These are phyloP conservation scores for Anarrhichthys ocellatus DNA, from an alignment of 2,113 vertebrate species.

Conservation along the genomic window DNA sequence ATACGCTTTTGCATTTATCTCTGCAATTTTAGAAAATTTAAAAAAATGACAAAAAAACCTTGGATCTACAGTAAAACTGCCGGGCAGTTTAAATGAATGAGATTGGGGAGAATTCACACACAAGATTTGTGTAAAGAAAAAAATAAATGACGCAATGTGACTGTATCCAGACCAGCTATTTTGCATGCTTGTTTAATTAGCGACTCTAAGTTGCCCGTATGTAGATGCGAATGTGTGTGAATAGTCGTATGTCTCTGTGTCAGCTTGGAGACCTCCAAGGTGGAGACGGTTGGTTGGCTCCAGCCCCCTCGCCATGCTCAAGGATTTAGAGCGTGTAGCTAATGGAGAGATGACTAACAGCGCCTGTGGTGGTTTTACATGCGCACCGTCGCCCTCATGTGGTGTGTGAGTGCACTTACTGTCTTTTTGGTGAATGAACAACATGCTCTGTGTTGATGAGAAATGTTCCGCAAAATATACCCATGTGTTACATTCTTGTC, in stretches of 20 bases:
- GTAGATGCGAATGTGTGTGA: background rate
- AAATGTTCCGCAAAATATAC: background rate
- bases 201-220: background rate
- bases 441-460: background rate
- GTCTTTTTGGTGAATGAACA: background rate
- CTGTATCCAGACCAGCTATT: background rate
- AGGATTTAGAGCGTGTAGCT: too few species aligned
- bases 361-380: background rate
- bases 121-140: background rate
- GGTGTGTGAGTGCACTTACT: conserved; percentile 22
- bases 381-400: conserved; percentile 49
- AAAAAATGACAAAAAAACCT: background rate
- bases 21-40: background rate
- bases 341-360: background rate
- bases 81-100: background rate
- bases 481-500: background rate
- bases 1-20: background rate
- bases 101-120: background rate
- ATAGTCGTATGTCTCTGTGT: background rate
- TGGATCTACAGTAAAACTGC: background rate
- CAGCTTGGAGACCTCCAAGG: background rate
- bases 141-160: background rate
- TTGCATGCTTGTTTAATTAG: background rate
- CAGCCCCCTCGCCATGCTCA: too few species aligned
- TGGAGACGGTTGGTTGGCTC: background rate